A percentile compares a stretch with the other conserved stretches of the same genome.
phyloP scores from a whole-genome alignment of 2,113 vertebrate species.

The Terrapene triunguis region DNA sequence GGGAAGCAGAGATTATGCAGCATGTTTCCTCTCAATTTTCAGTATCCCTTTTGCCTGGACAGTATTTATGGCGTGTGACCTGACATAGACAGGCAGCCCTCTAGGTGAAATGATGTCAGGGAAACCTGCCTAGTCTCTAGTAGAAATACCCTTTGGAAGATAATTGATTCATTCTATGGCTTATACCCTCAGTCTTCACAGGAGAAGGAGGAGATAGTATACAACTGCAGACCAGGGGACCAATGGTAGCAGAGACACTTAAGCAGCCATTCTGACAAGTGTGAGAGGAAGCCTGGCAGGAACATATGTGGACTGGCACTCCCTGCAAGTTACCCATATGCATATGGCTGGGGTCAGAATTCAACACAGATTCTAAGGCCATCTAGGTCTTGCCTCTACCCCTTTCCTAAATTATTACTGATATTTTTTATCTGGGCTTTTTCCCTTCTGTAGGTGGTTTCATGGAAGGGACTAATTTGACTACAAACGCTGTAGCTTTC shows the following conservation, averaged over 20 bases:
- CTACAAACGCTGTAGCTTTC: background rate
- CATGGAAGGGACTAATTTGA: background rate
- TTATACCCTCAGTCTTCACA: background rate
- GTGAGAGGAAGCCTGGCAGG: background rate
- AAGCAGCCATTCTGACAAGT: background rate
- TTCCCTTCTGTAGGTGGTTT: background rate
- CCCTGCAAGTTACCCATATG: background rate
- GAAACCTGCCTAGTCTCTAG: background rate
- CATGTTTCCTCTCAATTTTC: background rate
- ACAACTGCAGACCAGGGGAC: background rate
- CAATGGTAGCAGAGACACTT: background rate
- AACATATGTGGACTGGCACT: background rate
- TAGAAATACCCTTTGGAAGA: background rate
- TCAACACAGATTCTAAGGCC: background rate
- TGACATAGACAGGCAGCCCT: background rate
- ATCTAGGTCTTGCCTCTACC: background rate
- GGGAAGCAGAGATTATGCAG: background rate
- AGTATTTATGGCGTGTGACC: background rate
- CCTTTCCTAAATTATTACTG: background rate
- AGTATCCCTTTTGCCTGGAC: background rate
- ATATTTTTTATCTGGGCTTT: background rate
- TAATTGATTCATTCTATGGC: background rate
- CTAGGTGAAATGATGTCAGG: background rate
- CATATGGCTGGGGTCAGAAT: background rate
- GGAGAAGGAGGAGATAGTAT: background rate